Evolutionary conservation across 1,140 invertebrate species (phyloP).

Genomic region (Brachionus rotundiformis): DNA sequence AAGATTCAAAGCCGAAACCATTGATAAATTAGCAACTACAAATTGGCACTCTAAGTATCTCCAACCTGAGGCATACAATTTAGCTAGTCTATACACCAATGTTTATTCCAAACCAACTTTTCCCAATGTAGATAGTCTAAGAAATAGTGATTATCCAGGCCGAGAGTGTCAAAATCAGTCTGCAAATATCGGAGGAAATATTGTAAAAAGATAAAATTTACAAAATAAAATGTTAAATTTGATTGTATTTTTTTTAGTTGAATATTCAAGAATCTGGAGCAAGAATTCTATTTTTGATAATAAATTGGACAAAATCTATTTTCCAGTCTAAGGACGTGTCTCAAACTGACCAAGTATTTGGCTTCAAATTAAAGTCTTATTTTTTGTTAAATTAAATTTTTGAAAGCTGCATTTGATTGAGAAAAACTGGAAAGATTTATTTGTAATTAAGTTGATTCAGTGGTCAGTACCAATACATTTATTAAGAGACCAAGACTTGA

Average conservation of each 20-base stretch:
- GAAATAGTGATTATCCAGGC: neutral
- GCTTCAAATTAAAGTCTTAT: conserved; percentile 70
- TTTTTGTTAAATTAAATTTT: neutral
- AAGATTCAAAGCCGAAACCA: neutral
- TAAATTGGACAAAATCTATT: conserved; percentile 81
- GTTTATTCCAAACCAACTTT: neutral
- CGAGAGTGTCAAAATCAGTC: neutral
- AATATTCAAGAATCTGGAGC: conserved; percentile 79
- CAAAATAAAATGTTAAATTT: neutral
- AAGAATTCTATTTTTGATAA: conserved; percentile 81
- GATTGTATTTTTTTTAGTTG: neutral
- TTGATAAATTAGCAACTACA: neutral
- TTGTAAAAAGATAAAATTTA: neutral
- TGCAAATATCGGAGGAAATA: neutral
- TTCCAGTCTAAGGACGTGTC: conserved; percentile 75
- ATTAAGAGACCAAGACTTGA: neutral
- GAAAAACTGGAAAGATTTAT: conserved; percentile 38
- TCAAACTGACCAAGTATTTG: conserved; percentile 74
- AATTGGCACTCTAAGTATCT: neutral
- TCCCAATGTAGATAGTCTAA: neutral
- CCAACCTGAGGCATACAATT: neutral
- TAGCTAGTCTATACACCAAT: neutral
- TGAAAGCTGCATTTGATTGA: neutral
- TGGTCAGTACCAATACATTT: conserved; percentile 28
- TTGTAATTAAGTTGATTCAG: conserved; percentile 27